Conservation (phyloP, 2,888 invertebrate genomes). For the Dromius quadrimaculatus region DNA sequence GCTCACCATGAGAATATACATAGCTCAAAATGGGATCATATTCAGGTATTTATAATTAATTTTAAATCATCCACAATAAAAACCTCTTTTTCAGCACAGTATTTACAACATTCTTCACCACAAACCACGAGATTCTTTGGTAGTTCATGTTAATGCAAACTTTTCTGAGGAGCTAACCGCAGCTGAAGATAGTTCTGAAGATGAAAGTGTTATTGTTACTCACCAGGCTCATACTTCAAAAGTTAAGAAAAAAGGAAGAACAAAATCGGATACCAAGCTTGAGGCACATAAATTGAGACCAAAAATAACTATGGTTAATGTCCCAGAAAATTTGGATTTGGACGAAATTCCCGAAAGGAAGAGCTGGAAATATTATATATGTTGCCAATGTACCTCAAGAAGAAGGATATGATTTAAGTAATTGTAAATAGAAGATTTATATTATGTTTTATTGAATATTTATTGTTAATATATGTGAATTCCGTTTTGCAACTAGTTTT, state of each 20-base stretch:
- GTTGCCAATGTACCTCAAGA: no score
- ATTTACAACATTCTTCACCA: constrained; percentile 4
- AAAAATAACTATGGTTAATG: background rate
- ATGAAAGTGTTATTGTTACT: background rate
- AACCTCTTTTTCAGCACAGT: constrained; percentile 8
- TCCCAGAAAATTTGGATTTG: background rate
- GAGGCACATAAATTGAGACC: no score
- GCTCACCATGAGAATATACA: constrained; percentile 23
- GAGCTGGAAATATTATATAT: background rate
- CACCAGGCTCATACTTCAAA: background rate
- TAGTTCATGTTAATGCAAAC: constrained; percentile 27
- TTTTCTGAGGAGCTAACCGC: constrained; percentile 9
- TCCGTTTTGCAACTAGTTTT: no score
- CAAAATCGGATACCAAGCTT: background rate
- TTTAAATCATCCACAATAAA: background rate
- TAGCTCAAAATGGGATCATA: constrained; percentile 20
- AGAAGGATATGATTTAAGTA: no score
- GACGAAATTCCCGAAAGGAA: background rate
- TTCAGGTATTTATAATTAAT: background rate
- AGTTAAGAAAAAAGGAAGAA: constrained; percentile 1
- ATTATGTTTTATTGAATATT: no score
- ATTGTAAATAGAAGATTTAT: no score
- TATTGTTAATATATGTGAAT: no score
- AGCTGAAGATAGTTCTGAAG: constrained; percentile 7
- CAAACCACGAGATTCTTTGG: background rate